phyloP scores from a whole-genome alignment of 2,888 invertebrate species.

The Heliothis peltigera region DNA sequence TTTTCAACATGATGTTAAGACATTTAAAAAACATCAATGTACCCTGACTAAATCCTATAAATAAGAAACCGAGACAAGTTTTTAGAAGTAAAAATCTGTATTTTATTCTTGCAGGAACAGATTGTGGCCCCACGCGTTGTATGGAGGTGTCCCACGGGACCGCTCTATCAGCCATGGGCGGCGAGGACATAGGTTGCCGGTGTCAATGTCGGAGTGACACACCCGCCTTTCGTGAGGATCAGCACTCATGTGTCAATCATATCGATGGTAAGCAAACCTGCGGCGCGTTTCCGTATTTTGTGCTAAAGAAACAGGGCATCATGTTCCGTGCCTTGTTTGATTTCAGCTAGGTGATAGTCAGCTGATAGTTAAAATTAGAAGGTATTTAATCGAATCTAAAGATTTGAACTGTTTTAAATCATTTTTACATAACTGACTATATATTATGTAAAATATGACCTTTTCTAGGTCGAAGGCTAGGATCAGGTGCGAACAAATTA shows the following conservation, averaged over 20 bases:
- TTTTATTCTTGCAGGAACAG: constrained; percentile 78
- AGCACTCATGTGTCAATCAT: constrained; percentile 92
- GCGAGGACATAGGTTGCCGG: constrained; percentile 87
- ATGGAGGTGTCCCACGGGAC: constrained; percentile 92
- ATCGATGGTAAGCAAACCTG: constrained; percentile 90
- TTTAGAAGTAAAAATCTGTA: too few relatives aligned
- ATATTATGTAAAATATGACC: background rate
- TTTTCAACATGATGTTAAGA: constrained; percentile 5
- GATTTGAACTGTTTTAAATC: too few relatives aligned
- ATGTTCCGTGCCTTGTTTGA: too few relatives aligned
- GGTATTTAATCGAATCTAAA: too few relatives aligned
- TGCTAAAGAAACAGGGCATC: too few relatives aligned
- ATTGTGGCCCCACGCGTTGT: constrained; percentile 91
- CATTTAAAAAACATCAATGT: too few relatives aligned
- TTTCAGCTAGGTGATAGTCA: too few relatives aligned
- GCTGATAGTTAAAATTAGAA: too few relatives aligned
- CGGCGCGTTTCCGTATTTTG: too few relatives aligned
- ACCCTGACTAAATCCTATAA: too few relatives aligned
- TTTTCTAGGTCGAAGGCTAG: constrained; percentile 25
- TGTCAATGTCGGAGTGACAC: constrained; percentile 92
- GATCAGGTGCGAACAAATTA: constrained; percentile 33
- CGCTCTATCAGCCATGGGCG: constrained; percentile 82
- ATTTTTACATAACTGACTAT: background rate
- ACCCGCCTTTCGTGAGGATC: constrained; percentile 93
- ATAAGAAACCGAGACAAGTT: too few relatives aligned